phyloP scores from a whole-genome alignment of 2,113 vertebrate genomes.

The Dendropsophus ebraccatus region DNA sequence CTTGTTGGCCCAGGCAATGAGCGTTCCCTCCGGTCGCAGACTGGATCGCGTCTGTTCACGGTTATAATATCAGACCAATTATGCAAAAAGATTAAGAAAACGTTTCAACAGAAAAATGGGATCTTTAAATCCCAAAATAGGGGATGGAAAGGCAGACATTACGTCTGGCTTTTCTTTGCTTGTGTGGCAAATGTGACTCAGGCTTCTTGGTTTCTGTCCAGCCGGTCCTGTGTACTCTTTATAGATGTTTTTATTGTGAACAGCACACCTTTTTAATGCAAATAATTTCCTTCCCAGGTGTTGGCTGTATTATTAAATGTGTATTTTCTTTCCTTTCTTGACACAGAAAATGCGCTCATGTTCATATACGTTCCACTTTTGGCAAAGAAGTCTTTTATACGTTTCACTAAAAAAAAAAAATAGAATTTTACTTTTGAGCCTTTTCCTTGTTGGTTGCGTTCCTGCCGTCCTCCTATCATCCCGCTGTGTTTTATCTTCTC shows the following conservation, averaged over 20 bases:
- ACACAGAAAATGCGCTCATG: not conserved
- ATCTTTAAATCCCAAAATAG: slow-evolving; percentile 81
- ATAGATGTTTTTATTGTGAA: slow-evolving; percentile 65
- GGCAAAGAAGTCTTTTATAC: not conserved
- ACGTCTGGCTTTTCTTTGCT: slow-evolving; percentile 74
- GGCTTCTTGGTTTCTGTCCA: slow-evolving; percentile 74
- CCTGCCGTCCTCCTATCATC: not conserved
- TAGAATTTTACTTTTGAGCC: not conserved
- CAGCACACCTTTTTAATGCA: slow-evolving; percentile 63
- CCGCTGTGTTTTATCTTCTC: not conserved
- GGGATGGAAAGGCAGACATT: slow-evolving; percentile 77
- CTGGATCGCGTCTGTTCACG: slow-evolving; percentile 68
- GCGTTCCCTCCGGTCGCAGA: slow-evolving; percentile 69
- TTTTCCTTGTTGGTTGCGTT: not conserved
- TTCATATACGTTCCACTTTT: not conserved
- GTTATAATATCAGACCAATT: slow-evolving; percentile 61
- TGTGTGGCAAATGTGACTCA: slow-evolving; percentile 80
- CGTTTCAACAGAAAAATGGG: slow-evolving; percentile 74
- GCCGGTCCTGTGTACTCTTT: slow-evolving; percentile 65
- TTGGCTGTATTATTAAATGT: slow-evolving; percentile 19
- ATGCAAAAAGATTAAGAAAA: slow-evolving; percentile 64
- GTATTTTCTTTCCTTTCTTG: not conserved
- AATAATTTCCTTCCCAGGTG: slow-evolving; percentile 60
- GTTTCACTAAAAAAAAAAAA: not conserved
- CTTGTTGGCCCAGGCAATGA: slow-evolving; percentile 70